phyloP scores from a whole-genome alignment of 2,797 vertebrate species.

The Notolepis coatsorum region DNA sequence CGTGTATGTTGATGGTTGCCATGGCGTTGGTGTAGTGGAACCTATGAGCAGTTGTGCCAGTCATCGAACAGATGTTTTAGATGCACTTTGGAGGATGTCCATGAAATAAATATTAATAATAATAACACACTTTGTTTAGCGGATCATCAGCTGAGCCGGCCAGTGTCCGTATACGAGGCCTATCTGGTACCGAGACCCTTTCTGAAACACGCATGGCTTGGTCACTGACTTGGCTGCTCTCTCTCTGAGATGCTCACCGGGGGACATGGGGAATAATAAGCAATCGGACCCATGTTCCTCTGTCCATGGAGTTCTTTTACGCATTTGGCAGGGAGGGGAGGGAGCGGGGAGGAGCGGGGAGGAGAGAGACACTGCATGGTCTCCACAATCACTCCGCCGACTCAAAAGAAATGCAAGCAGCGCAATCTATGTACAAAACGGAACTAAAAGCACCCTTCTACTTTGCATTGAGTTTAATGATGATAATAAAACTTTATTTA shows the following conservation, averaged over 20 bases:
- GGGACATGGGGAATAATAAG: slow-evolving; percentile 26
- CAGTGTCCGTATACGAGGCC: neutral
- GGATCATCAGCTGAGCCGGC: neutral
- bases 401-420: neutral
- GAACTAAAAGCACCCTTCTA: neutral
- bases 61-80: neutral
- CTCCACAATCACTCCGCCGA: slow-evolving; percentile 8
- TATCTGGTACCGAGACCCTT: neutral
- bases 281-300: slow-evolving; percentile 11
- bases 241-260: slow-evolving; percentile 5
- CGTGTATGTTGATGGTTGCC: neutral
- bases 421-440: neutral
- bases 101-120: neutral
- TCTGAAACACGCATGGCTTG: neutral
- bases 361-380: slow-evolving; percentile 5
- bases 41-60: neutral
- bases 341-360: too few relatives aligned
- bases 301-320: slow-evolving; percentile 9
- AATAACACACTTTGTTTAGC: neutral
- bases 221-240: slow-evolving; percentile 16
- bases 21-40: neutral
- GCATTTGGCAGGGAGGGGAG: neutral
- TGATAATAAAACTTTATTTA: neutral
- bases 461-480: neutral
- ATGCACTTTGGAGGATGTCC: neutral